These are phyloP conservation scores for Folsomia candida DNA, from an alignment of 2,888 invertebrate genomes.

Conservation along the genomic window DNA sequence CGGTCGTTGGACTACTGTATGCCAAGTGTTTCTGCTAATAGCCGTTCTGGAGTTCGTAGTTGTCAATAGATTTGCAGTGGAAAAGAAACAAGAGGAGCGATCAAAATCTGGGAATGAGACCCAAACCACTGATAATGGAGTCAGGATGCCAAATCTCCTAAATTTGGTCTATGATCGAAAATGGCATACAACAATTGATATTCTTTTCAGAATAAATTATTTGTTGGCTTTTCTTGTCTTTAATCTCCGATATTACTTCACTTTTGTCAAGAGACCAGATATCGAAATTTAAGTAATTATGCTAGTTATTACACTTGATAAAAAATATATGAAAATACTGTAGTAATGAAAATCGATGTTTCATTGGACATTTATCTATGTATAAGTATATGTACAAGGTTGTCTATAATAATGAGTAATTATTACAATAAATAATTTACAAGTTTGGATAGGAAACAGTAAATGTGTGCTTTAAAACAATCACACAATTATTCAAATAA, in stretches of 20 bases:
- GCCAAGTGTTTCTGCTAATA: neutral
- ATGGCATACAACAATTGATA: neutral
- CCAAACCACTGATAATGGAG: neutral
- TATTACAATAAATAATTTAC: no score
- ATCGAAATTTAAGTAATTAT: no score
- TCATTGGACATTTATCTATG: neutral
- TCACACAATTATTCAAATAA: no score
- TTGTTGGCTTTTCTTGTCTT: neutral
- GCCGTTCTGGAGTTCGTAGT: neutral
- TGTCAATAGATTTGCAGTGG: neutral
- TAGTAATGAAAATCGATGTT: neutral
- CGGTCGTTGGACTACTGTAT: neutral
- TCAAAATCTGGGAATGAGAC: neutral
- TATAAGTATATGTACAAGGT: neutral
- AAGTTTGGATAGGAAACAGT: no score
- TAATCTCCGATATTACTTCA: neutral
- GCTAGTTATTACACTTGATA: neutral
- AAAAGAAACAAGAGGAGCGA: neutral
- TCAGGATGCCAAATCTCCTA: neutral
- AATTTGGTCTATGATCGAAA: neutral
- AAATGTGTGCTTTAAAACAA: no score
- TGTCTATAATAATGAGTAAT: no score
- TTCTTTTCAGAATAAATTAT: neutral
- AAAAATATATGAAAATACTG: neutral
- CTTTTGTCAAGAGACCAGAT: neutral